Conservation (phyloP, 1,140 invertebrate genomes). For the Megalopta genalis region DNA sequence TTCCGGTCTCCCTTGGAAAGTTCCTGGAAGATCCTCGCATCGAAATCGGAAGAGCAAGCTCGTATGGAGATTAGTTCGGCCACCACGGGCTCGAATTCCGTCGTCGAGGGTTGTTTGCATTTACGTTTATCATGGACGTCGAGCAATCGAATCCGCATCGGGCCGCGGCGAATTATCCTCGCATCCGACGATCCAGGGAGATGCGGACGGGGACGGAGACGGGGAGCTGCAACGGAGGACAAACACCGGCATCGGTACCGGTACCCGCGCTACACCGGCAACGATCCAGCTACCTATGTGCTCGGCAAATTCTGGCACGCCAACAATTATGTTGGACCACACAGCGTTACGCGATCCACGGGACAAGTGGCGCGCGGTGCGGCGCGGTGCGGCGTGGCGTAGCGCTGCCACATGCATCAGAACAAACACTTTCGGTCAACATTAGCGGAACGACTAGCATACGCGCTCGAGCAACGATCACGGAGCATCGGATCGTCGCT, state of each 20-base stretch:
- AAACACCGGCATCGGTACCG: slow-evolving; percentile 34
- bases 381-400: too few species aligned
- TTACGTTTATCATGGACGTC: slow-evolving; percentile 45
- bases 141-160: slow-evolving; percentile 42
- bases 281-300: slow-evolving; percentile 28
- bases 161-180: slow-evolving; percentile 38
- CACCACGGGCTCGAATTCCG: background rate
- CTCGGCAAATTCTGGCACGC: slow-evolving; percentile 39
- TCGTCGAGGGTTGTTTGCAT: slow-evolving; percentile 42
- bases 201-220: background rate
- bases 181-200: background rate
- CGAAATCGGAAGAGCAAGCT: slow-evolving; percentile 12
- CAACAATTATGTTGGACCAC: slow-evolving; percentile 44
- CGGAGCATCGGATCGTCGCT: background rate
- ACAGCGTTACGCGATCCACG: slow-evolving; percentile 27
- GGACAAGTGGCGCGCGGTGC: slow-evolving; percentile 7
- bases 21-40: background rate
- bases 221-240: background rate
- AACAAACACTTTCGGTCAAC: slow-evolving; percentile 45
- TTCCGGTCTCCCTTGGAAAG: too few species aligned
- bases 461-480: background rate
- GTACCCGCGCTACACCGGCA: too few species aligned
- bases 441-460: slow-evolving; percentile 21
- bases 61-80: slow-evolving; percentile 11
- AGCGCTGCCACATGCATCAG: slow-evolving; percentile 17